phyloP scores from a whole-genome alignment of 23 tunicate genomes.

The Halocynthia roretzi region DNA sequence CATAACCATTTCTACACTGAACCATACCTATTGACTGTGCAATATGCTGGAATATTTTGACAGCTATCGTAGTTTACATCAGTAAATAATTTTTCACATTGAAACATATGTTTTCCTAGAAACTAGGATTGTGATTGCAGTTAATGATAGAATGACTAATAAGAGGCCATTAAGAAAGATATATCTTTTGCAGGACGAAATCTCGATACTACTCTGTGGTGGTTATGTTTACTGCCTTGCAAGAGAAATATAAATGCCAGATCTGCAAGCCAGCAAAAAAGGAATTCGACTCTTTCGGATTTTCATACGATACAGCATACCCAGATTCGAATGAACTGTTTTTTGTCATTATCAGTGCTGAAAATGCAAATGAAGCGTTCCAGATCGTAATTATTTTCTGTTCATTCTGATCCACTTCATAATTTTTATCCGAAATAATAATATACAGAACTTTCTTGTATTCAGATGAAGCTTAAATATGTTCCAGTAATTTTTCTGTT shows the following conservation, averaged over 20 bases:
- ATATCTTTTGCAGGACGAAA: conserved; percentile 14
- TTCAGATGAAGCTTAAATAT: conserved; percentile 18
- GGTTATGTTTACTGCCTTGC: conserved; percentile 24
- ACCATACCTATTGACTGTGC: too few relatives aligned
- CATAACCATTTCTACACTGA: too few relatives aligned
- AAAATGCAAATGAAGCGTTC: conserved; percentile 17
- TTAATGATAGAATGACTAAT: background rate
- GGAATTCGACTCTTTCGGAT: conserved; percentile 11
- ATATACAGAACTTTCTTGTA: background rate
- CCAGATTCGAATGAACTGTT: background rate
- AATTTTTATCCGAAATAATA: background rate
- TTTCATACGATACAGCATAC: background rate
- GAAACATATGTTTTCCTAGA: too few relatives aligned
- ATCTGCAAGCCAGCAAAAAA: conserved; percentile 13
- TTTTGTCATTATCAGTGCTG: conserved; percentile 10
- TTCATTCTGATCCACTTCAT: background rate
- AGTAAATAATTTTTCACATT: too few relatives aligned
- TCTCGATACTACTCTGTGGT: conserved; percentile 17
- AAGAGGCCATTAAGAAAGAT: background rate
- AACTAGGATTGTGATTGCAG: background rate
- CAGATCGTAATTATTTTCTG: background rate
- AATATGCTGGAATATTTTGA: too few relatives aligned
- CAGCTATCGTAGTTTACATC: too few relatives aligned
- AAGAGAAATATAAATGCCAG: conserved; percentile 8
- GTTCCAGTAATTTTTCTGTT: conserved; percentile 13